A percentile compares a stretch with the other conserved stretches of the same genome.
Conservation (phyloP, 2,888 invertebrate species). For the Argyresthia goedartella region DNA sequence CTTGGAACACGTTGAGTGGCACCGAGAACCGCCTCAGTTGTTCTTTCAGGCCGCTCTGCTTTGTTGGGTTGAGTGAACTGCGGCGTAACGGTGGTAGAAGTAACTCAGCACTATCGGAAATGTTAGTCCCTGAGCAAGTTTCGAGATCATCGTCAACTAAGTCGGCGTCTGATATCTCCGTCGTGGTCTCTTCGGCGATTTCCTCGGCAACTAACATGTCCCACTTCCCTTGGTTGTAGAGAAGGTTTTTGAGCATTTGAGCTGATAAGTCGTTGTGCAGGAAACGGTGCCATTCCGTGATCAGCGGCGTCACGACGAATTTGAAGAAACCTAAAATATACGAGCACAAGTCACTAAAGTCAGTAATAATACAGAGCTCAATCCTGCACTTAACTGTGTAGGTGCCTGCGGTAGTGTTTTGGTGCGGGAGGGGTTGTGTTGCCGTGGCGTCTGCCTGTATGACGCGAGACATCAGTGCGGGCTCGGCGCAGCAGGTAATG, state of each 20-base stretch:
- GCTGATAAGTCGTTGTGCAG: conserved; percentile 78
- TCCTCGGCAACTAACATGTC: conserved; percentile 74
- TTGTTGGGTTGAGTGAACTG: conserved; percentile 34
- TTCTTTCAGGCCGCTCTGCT: conserved; percentile 26
- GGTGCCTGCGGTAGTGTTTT: too few species aligned
- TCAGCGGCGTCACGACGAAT: conserved; percentile 86
- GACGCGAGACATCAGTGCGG: not conserved
- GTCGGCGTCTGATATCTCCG: conserved; percentile 73
- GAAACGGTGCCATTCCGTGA: conserved; percentile 88
- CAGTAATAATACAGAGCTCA: too few species aligned
- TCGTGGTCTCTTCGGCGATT: conserved; percentile 70
- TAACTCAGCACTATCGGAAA: conserved; percentile 38
- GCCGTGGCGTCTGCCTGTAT: not conserved
- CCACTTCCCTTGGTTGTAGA: conserved; percentile 75
- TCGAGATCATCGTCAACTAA: conserved; percentile 42
- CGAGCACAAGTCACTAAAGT: too few species aligned
- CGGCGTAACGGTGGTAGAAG: conserved; percentile 39
- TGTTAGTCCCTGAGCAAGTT: conserved; percentile 31
- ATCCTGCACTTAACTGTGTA: too few species aligned
- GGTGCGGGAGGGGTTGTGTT: too few species aligned
- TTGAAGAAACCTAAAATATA: conserved; percentile 80
- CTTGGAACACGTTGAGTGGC: conserved; percentile 50
- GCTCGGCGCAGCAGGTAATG: too few species aligned
- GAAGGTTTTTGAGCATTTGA: conserved; percentile 78
- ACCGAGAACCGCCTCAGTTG: conserved; percentile 50